These are phyloP conservation scores for Noctua pronuba DNA, from an alignment of 2,888 invertebrate genomes.

Conservation along the genomic window DNA sequence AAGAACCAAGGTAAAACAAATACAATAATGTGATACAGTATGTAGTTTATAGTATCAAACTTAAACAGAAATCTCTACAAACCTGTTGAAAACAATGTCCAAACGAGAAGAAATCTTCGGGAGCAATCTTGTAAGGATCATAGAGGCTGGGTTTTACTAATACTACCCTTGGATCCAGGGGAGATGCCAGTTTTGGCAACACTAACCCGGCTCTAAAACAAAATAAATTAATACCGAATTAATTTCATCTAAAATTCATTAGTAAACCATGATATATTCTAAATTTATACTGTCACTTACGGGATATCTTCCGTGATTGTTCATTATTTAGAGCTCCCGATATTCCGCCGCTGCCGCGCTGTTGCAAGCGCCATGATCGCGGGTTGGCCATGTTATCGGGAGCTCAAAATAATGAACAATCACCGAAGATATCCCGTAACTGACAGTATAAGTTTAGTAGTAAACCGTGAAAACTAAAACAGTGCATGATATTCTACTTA, in stretches of 20 bases:
- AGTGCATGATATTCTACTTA: constrained; percentile 57
- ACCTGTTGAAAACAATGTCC: constrained; percentile 56
- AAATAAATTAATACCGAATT: neutral
- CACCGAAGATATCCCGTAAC: no score
- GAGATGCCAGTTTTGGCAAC: constrained; percentile 48
- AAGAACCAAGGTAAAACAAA: neutral
- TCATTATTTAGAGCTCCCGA: no score
- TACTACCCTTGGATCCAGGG: constrained; percentile 41
- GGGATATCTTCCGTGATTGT: no score
- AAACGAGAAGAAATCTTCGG: constrained; percentile 34
- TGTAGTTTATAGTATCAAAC: neutral
- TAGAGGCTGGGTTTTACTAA: constrained; percentile 46
- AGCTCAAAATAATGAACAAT: no score
- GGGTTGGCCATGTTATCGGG: no score
- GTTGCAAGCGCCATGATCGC: no score
- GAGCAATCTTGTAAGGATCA: constrained; percentile 39
- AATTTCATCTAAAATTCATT: neutral
- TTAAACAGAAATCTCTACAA: neutral
- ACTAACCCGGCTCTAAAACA: constrained; percentile 33
- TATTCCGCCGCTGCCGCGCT: no score
- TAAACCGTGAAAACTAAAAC: no score
- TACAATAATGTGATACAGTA: neutral
- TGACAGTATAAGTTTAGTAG: no score
- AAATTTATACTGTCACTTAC: no score
- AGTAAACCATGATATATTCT: no score